Evolutionary conservation across 2,797 vertebrate genomes (phyloP), one percentile per base, ranked within the genome.

Genomic region (Pyrocephalus nanus): DNA sequence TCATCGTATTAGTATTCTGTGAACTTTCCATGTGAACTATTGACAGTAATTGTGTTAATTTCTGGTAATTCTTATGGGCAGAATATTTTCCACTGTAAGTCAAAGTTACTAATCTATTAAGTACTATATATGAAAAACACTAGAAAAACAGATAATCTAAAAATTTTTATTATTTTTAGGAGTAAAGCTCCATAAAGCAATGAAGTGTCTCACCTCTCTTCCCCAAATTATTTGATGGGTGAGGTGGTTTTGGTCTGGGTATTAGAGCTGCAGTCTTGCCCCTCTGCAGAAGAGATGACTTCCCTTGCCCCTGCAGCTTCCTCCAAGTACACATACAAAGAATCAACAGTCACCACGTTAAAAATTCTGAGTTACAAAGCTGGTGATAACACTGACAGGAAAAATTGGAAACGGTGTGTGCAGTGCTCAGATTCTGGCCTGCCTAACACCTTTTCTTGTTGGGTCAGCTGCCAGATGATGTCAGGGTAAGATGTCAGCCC

Each of bases 341-440:
- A 38, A 32, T 48, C 19, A 54, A 0, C 34, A 47, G n/a, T 15
- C 40, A 29, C 29, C 47, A 1, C 7, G 7, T 62, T 83, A 30
- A 72, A 78, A 93, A 42, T 34, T 51, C 45, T 7, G 5, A 6
- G 26, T 60, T 64, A 15, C 12, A 72, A 71, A 57, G 43, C 22
- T 81, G 22, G 15, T 57, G 8, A 18, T 67, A 83, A 58, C 23
- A 18, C 8, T n/a, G 42, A 36, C 7, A 60, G 45, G 26, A 32
- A 47, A 8, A 62, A 36, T 17, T 17, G 4, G 54, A 38, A 75
- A 30, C 0, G 0, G 5, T 29, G 26, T 38, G 4, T 25, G 47
- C 26, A 25, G 66, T 32, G 26, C 36, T 19, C 58, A 45, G 54
- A 34, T 74, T 79, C 14, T 71, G 84, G n/a, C 32, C 40, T 67